Evolutionary conservation across 1,140 invertebrate species (phyloP), one percentile per base, ranked within the genome.

Genomic region (Asobara japonica): DNA sequence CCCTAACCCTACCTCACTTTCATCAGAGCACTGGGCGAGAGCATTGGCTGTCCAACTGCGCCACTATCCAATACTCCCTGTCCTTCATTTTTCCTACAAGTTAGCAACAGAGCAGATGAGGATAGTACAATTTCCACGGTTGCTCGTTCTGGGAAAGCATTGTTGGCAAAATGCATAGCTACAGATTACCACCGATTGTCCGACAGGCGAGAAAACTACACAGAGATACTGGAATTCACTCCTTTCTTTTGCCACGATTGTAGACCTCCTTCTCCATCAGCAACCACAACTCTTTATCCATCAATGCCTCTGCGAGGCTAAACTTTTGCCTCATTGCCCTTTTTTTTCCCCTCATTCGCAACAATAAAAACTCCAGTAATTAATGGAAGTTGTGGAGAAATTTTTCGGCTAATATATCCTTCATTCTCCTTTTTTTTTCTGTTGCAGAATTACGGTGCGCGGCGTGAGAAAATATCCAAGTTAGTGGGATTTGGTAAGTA

Each of bases 111-210:
- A 48, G 22, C 48, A 60, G 41, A 60, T 65, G 74, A 75, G 73
- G 78, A 77, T 71, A 81, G 79, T 76, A 76, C 80, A 76, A 74
- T 80, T n/a, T 80, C 75, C 76, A 78, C 60, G 77, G 73, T 71
- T 79, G 76, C 76, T 75, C 77, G 41, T 83, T 83, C 77, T 75
- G 73, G 74, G 79, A 80, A 83, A 79, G 75, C 80, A 78, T 79
- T 76, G 79, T 80, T 73, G 75, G 77, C 76, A 77, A 80, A 82
- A 80, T 78, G 78, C 76, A 77, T 72, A 74, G 72, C 72, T 74
- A 78, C 76, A 62, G 60, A 45, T 29, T 62, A 16, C 29, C 29
- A 31, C 25, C 77, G 77, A 77, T 79, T 75, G 79, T 65, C 76
- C 64, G 69, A 69, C 65, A 74, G 68, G 73, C 73, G 70, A 79